Conservation (phyloP, 1,140 invertebrate genomes). For the Cyclargus thomasi region DNA sequence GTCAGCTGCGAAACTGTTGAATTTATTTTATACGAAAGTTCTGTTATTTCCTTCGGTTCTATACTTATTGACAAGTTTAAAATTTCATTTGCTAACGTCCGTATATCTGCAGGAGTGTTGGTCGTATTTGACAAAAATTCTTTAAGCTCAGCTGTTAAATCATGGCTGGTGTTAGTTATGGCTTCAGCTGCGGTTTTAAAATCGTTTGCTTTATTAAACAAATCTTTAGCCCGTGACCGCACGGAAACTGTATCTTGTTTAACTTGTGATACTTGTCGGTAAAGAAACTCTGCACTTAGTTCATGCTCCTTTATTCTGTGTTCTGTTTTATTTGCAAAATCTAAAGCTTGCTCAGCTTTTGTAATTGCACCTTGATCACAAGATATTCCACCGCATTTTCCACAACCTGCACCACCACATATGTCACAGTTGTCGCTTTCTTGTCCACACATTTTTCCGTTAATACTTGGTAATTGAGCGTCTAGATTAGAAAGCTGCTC, state of each 20-base stretch:
- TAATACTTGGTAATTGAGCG: slow-evolving; percentile 86
- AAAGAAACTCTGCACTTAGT: slow-evolving; percentile 80
- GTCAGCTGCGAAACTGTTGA: slow-evolving; percentile 89
- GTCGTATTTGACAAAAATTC: slow-evolving; percentile 85
- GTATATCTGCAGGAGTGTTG: slow-evolving; percentile 88
- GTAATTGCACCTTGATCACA: slow-evolving; percentile 92
- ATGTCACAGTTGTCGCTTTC: slow-evolving; percentile 91
- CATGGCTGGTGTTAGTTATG: slow-evolving; percentile 73
- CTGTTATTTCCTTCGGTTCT: slow-evolving; percentile 89
- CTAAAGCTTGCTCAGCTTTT: slow-evolving; percentile 89
- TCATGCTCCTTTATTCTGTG: slow-evolving; percentile 87
- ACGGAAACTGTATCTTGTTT: slow-evolving; percentile 76
- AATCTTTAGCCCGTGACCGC: slow-evolving; percentile 68
- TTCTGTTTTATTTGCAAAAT: slow-evolving; percentile 89
- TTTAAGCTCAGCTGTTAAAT: slow-evolving; percentile 81
- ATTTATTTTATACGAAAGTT: slow-evolving; percentile 89
- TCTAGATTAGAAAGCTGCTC: slow-evolving; percentile 81
- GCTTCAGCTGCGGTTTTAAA: slow-evolving; percentile 71
- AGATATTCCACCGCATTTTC: slow-evolving; percentile 90
- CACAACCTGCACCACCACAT: slow-evolving; percentile 96
- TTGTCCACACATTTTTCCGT: slow-evolving; percentile 92
- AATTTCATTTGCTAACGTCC: slow-evolving; percentile 85
- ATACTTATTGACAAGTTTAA: slow-evolving; percentile 77
- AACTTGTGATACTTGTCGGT: slow-evolving; percentile 74
- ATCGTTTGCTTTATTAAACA: slow-evolving; percentile 67